Evolutionary conservation across 1,140 invertebrate genomes (phyloP), one percentile per base, ranked within the genome.

Genomic region (Cheumatopsyche charites): DNA sequence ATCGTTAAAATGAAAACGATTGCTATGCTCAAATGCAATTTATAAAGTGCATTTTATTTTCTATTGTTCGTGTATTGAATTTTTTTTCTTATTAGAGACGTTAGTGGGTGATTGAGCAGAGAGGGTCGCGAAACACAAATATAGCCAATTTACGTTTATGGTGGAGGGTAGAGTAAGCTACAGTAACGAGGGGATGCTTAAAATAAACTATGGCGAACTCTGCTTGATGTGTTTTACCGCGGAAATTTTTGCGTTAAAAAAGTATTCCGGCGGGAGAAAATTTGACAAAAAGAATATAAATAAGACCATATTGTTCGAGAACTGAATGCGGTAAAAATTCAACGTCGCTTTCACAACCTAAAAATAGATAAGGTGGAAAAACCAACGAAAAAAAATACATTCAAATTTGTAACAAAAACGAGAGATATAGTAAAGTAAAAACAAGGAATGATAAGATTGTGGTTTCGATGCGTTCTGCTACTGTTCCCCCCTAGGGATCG

Each of bases 101-200:
- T 11, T 15, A 47, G 19, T 4, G 42, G 63, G 23, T 42, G 63
- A 47, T 47, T 66, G 63, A 13, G 29, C 23, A 23, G 17, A n/a
- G 9, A 43, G 66, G 66, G 66, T 47, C 55, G 66, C 47, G 21
- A 68, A 68, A 68, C 66, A 75, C 70, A 70, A 75, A 75, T 72
- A 71, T 70, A 70, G 73, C 67, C 73, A 75, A 75, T 75, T 75
- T 75, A 70, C 36, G 68, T 75, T 70, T 52, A 23, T n/a, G 15
- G 62, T 42, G 9, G 9, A 36, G 55, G 7, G 21, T 21, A 58
- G 19, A 58, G 0, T 21, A 3, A 13, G 15, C 19, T 12, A 6
- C 17, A 12, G 55, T 58, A 58, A 58, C 55, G 55, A 58, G 55
- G 23, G 19, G 23, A 23, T 23, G 23, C 55, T 36, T 36, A 23